Base-by-base conservation (phyloP, 2,113 vertebrate species). In the Chionis minor region DNA sequence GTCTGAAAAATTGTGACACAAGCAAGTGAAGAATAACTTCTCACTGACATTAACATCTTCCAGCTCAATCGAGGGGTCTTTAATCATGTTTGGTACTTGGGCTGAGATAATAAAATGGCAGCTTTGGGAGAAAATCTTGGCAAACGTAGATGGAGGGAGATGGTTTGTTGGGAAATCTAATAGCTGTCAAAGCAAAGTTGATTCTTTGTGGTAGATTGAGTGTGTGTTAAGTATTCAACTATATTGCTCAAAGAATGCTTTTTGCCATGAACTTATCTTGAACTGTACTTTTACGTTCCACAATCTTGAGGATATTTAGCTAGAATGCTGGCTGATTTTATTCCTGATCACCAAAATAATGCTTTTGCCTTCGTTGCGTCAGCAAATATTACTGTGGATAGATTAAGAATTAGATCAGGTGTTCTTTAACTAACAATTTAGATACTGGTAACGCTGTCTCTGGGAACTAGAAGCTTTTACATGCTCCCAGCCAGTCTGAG, bases 181-280 rank as follows among this genome's bases (percentile, higher is more conserved):
- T 67, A 59, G 62, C 83, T 92, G 63, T 95, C 89, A 96, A 87
- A 95, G 84, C 65, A 33, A 28, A 81, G 70, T n/a, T 95, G 81
- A 79, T 92, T 91, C 70, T 87, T 84, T 27, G 35, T 67, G 61
- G 40, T 81, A 92, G 95, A 94, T 94, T 19, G 93, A 96, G 81
- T 96, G 78, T 72, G 86, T 95, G 91, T 79, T 81, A 89, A 95
- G 28, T 77, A 47, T 85, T 88, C 52, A 55, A 16, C 81, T 82
- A 4, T 73, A 61, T 90, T 94, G 91, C 96, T 94, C 24, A 75
- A 85, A 92, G 30, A 96, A 87, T 81, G 73, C 73, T 81, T 89
- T 74, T 67, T 94, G 94, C 93, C 73, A 10, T 96, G 91, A 96
- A 96, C 93, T 96, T 95, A 17, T 12, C 78, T 72, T 96, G 90